Evolutionary conservation across 1,140 invertebrate species (phyloP), one percentile per base, ranked within the genome.

Genomic region (Saccostrea echinata): DNA sequence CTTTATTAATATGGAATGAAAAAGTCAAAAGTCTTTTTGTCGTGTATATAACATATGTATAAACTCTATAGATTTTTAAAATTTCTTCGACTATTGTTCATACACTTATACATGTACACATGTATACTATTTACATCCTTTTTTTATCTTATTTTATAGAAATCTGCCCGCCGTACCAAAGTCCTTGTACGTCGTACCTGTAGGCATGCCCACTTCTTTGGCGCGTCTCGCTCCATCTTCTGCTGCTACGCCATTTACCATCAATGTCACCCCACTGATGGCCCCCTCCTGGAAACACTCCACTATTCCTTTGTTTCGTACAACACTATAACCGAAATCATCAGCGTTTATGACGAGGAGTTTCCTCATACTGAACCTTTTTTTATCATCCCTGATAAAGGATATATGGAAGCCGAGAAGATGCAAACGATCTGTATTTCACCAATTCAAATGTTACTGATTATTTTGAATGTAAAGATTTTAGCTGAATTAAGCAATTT

Each of bases 311-410:
- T 80, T 57, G 87, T 94, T 91, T 83, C 93, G 89, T 51, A 92
- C 89, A n/a, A 86, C 84, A 81, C 92, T 93, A 87, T 94, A 94
- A 18, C 93, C 93, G 83, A 93, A 93, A 83, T 94, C 93, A 90
- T 94, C 94, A 24, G 91, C 92, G 43, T 91, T 94, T 16, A 94
- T 89, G 21, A 92, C 87, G 21, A 92, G 82, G 9, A 84, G 80
- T 51, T 88, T 90, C 83, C 51, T 88, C 68, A 61, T 84, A 0
- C 1, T 2, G 68, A 12, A 13, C 4, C 18, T 43, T 9, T 61
- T 61, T 21, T 61, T 16, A 21, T 61, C 16, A 21, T n/a, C n/a
- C 55, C 4, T 43, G 43, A 9, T 43, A 9, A 8, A 43, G 4
- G 6, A 61, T 21, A 4, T 61, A 61, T 6, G 55, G 55, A 6